These are phyloP conservation scores for Agriopis aurantiaria DNA, from an alignment of 2,888 invertebrate genomes.

Conservation along the genomic window DNA sequence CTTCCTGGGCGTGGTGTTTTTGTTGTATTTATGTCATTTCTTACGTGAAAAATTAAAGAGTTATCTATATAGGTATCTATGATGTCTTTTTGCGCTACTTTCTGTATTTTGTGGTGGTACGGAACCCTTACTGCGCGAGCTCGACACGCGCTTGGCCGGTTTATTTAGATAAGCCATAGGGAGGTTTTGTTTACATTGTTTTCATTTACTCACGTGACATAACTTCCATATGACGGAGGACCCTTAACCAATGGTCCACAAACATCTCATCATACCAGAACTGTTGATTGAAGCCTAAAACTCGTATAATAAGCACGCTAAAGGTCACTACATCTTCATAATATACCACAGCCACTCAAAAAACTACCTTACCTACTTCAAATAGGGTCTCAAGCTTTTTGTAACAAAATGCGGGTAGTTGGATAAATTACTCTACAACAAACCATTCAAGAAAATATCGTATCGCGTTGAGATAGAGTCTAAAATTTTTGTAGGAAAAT, in stretches of 20 bases:
- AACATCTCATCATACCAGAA: slow-evolving; percentile 22
- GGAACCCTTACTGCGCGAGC: no score
- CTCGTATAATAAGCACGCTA: slow-evolving; percentile 31
- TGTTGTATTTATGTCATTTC: no score
- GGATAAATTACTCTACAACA: not conserved
- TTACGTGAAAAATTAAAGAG: no score
- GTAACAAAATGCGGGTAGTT: slow-evolving; percentile 9
- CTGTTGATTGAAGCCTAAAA: slow-evolving; percentile 29
- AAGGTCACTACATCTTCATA: slow-evolving; percentile 30
- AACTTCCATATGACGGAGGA: slow-evolving; percentile 1
- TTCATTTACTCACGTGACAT: slow-evolving; percentile 8
- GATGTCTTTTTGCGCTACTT: no score
- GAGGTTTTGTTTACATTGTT: slow-evolving; percentile 1
- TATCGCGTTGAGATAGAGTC: not conserved
- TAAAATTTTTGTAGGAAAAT: not conserved
- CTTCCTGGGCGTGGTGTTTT: no score
- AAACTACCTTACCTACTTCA: slow-evolving; percentile 4
- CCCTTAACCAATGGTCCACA: slow-evolving; percentile 16
- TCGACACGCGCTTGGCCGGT: no score
- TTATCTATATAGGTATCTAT: no score
- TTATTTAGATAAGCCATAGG: no score
- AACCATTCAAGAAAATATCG: not conserved
- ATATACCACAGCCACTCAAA: not conserved
- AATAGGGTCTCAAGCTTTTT: slow-evolving; percentile 11
- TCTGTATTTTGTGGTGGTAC: no score